Conservation (phyloP, 2,113 vertebrate genomes). For the Mugil cephalus region DNA sequence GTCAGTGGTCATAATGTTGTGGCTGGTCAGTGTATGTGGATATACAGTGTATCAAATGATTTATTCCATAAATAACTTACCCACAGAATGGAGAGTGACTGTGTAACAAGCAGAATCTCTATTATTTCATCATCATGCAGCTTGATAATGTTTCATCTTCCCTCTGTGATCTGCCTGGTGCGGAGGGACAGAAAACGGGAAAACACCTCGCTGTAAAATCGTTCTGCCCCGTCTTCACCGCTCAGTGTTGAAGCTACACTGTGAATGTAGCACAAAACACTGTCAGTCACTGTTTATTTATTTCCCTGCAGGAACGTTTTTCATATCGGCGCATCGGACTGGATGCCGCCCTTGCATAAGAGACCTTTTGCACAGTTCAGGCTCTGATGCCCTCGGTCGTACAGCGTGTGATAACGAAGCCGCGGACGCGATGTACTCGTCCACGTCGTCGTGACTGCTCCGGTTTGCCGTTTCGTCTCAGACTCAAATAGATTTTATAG, state of each 20-base stretch:
- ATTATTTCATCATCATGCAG: too few species aligned
- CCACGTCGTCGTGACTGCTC: background rate
- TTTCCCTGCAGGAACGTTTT: slow-evolving; percentile 25
- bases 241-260: background rate
- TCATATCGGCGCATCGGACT: slow-evolving; percentile 1
- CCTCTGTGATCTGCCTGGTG: background rate
- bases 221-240: background rate
- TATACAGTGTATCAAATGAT: too few species aligned
- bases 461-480: background rate
- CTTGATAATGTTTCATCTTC: too few species aligned
- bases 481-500: too few species aligned
- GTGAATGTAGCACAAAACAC: slow-evolving; percentile 14
- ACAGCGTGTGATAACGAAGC: background rate
- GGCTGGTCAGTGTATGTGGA: too few species aligned
- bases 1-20: too few species aligned
- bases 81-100: too few species aligned
- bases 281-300: slow-evolving; percentile 2
- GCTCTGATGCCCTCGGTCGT: background rate
- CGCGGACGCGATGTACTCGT: background rate
- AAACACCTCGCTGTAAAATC: background rate
- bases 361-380: slow-evolving; percentile 20
- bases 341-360: slow-evolving; percentile 15
- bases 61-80: too few species aligned
- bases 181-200: background rate
- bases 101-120: too few species aligned